phyloP scores from a whole-genome alignment of 2,888 invertebrate species.

The Matsumyia berberina region DNA sequence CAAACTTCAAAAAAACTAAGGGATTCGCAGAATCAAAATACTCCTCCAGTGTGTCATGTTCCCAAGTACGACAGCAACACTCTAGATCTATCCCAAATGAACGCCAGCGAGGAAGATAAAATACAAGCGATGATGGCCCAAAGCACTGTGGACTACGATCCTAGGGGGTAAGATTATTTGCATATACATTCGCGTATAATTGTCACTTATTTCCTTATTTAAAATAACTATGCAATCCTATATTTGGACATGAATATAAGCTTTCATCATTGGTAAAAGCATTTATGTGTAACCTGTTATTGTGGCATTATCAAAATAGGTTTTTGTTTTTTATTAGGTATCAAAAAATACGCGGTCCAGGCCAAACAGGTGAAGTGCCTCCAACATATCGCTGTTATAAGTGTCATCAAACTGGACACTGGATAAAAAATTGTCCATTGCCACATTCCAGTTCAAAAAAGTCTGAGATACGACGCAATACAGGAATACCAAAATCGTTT shows the following conservation, averaged over 20 bases:
- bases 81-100: slow-evolving; percentile 94
- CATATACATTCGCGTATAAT: slow-evolving; percentile 8
- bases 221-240: slow-evolving; percentile 67
- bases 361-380: slow-evolving; percentile 95
- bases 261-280: slow-evolving; percentile 71
- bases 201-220: slow-evolving; percentile 57
- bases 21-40: slow-evolving; percentile 85
- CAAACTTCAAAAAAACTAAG: slow-evolving; percentile 91
- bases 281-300: slow-evolving; percentile 26
- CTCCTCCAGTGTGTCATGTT: slow-evolving; percentile 84
- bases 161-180: slow-evolving; percentile 92
- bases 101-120: slow-evolving; percentile 98
- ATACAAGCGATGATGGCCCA: slow-evolving; percentile 99
- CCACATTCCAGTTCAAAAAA: slow-evolving; percentile 85
- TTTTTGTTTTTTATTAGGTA: slow-evolving; percentile 87
- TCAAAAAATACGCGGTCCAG: slow-evolving; percentile 93
- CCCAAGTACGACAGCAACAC: slow-evolving; percentile 86
- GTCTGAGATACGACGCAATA: slow-evolving; percentile 95
- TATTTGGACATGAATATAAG: slow-evolving; percentile 74
- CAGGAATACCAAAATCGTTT: slow-evolving; percentile 98
- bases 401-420: slow-evolving; percentile 97
- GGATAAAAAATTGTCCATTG: slow-evolving; percentile 97
- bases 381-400: slow-evolving; percentile 96
- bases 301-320: slow-evolving; percentile 38
- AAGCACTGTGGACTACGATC: slow-evolving; percentile 98